Conservation (phyloP, 2,888 invertebrate species). For the Dinocampus coccinellae region DNA sequence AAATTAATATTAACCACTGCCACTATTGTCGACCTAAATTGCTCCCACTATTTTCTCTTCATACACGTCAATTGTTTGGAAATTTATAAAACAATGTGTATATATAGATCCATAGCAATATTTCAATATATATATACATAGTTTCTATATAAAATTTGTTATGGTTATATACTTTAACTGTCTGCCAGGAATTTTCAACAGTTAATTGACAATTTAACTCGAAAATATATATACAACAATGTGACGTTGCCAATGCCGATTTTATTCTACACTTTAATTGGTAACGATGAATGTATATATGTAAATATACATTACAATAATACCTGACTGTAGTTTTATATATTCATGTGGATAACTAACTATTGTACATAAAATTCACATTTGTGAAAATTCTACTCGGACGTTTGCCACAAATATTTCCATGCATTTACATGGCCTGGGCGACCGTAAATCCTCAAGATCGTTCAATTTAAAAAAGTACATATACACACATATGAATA, state of each 20-base stretch:
- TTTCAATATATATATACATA: not conserved
- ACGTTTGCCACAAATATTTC: constrained; percentile 35
- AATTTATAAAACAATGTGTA: not conserved
- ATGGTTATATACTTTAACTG: not conserved
- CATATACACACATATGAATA: constrained; percentile 12
- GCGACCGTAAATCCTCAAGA: constrained; percentile 41
- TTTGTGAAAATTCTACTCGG: constrained; percentile 22
- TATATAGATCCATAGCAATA: not conserved
- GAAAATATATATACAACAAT: not conserved
- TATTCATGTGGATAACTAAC: not conserved
- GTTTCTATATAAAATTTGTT: not conserved
- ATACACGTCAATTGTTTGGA: not conserved
- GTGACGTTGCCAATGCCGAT: constrained; percentile 20
- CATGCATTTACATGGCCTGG: constrained; percentile 38
- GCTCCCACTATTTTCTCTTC: not conserved
- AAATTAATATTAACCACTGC: constrained; percentile 6
- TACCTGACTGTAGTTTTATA: not conserved
- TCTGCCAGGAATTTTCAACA: constrained; percentile 5
- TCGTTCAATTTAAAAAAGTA: constrained; percentile 40
- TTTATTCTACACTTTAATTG: constrained; percentile 27
- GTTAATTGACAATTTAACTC: constrained; percentile 40
- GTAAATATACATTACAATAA: not conserved
- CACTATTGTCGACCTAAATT: not conserved
- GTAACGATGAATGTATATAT: constrained; percentile 2
- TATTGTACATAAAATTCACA: constrained; percentile 26